Percentiles rank a stretch among this genome's conserved stretches.
phyloP scores from a whole-genome alignment of 2,113 vertebrate genomes.

The Macrotus californicus region DNA sequence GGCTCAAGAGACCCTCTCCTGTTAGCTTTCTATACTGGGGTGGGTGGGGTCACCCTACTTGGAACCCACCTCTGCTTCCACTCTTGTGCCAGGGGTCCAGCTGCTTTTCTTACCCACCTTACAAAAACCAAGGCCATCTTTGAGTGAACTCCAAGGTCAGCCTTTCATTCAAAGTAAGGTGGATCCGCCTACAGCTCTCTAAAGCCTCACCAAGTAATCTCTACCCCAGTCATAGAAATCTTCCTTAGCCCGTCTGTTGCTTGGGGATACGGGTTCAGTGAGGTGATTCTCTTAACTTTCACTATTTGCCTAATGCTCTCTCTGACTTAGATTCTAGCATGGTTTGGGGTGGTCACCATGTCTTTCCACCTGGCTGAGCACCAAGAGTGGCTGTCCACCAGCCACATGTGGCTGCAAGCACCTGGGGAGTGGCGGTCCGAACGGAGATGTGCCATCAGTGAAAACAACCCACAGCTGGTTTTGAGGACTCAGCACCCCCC shows the following conservation, averaged over 20 bases:
- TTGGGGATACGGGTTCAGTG: not conserved
- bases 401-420: not conserved
- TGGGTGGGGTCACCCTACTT: not conserved
- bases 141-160: not conserved
- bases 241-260: not conserved
- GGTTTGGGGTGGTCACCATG: not conserved
- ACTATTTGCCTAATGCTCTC: not conserved
- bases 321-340: not conserved
- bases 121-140: not conserved
- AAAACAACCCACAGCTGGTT: not conserved
- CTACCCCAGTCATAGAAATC: not conserved
- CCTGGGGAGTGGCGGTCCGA: not conserved
- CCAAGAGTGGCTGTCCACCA: not conserved
- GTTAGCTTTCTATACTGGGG: not conserved
- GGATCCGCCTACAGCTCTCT: not conserved
- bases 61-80: not conserved
- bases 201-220: not conserved
- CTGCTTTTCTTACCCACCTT: conserved; percentile 13
- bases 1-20: not conserved
- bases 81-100: not conserved
- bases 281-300: conserved; percentile 15
- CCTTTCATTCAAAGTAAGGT: not conserved
- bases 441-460: not conserved
- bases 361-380: not conserved
- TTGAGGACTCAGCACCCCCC: not conserved